Evolutionary conservation across 2,888 invertebrate species (phyloP), one percentile per base, ranked within the genome.

Genomic region (Polietes domitor): DNA sequence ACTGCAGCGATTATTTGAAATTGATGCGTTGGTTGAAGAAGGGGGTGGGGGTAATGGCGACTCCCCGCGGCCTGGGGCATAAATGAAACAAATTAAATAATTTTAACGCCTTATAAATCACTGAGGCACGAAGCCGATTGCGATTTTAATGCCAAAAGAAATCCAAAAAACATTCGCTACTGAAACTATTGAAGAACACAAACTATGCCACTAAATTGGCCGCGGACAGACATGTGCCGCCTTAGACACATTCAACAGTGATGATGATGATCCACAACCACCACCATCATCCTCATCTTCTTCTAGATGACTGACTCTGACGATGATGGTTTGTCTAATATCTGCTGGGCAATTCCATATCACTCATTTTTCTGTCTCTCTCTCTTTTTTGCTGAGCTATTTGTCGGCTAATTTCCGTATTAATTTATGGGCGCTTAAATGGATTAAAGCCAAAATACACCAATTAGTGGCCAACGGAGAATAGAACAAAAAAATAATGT

Each of bases 81-180:
- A 71, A 74, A 71, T 7, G 21, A 53, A 63, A 24, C 55, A 73
- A 75, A 61, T 79, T 84, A 81, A 78, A 84, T 79, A 81, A 21
- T 80, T 77, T 84, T 84, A 84, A 84, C 84, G 84, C 84, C 84
- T 79, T 61, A 79, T 84, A 84, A 84, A 84, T 84, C 84, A 81
- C 76, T 32, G 47, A 73, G 41, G 5, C 28, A 41, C 32, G 74
- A 47, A 76, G 19, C 19, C 26, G 73, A 61, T n/a, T n/a, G n/a
- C 74, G 55, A 71, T 76, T 85, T 74, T 37, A 32, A n/a, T 43
- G 19, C 9, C 6, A 65, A 37, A 37, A 10, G 19, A 41, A 43
- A 68, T 68, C 24, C 37, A 68, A 41, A 43, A 24, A 43, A 68
- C n/a, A 47, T 3, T 37, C 37, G 37, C 7, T n/a, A 37, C 4